A percentile compares a stretch with the other conserved stretches of the same genome.
Conservation (phyloP, 2,797 vertebrate species). For the Falco cherrug region DNA sequence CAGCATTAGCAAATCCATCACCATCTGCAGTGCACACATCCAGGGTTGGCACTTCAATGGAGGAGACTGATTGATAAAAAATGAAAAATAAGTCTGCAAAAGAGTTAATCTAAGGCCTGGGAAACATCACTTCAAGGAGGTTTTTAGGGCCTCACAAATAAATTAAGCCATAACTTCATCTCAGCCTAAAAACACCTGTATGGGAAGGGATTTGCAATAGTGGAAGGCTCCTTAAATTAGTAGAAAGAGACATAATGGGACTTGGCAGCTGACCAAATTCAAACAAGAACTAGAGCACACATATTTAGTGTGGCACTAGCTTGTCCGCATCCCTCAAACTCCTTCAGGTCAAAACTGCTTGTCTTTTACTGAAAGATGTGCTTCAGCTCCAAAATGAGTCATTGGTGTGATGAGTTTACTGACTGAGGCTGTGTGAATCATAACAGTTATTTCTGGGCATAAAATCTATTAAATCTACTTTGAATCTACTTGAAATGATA, state of each 20-base stretch:
- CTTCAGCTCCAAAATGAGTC: background rate
- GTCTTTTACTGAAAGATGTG: background rate
- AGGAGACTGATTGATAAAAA: background rate
- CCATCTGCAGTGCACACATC: background rate
- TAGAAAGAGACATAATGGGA: background rate
- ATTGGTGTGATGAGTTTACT: background rate
- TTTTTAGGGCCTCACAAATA: background rate
- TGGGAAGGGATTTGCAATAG: background rate
- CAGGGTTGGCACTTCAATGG: background rate
- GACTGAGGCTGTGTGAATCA: background rate
- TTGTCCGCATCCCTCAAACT: background rate
- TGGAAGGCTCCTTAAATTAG: background rate
- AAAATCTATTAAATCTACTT: background rate
- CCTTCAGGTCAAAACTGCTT: background rate
- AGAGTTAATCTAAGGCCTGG: background rate
- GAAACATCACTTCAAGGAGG: background rate
- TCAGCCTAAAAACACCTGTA: background rate
- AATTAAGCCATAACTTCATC: background rate
- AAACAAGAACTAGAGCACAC: background rate
- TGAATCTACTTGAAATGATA: background rate
- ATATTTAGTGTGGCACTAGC: background rate
- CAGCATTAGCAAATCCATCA: background rate
- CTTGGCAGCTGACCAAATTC: background rate
- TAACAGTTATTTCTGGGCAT: background rate
- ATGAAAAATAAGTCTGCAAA: background rate